A percentile compares a stretch with the other conserved stretches of the same genome.
Conservation (phyloP, 2,113 vertebrate genomes). For the Anhinga rufa region DNA sequence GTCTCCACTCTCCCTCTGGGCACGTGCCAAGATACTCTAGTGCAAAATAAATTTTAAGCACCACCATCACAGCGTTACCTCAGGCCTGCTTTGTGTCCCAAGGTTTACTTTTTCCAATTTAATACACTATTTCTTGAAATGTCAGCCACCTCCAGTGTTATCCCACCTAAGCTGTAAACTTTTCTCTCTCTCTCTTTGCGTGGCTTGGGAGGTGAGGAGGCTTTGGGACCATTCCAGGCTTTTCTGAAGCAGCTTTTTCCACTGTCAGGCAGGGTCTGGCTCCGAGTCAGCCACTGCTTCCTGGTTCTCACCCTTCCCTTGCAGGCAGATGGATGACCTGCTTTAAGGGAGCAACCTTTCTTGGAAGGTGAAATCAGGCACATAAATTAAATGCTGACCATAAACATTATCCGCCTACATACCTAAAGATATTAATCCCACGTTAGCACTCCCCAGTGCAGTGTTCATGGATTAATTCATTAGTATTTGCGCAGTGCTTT, state of each 20-base stretch:
- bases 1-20: neutral
- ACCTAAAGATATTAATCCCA: neutral
- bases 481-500: neutral
- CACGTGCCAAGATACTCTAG: neutral
- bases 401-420: neutral
- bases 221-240: conserved; percentile 38
- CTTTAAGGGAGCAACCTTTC: neutral
- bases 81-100: neutral
- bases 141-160: neutral
- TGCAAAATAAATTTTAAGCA: neutral
- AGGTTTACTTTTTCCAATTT: neutral
- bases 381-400: neutral
- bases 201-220: neutral
- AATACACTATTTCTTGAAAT: neutral
- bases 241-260: conserved; percentile 47
- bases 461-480: neutral
- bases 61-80: neutral
- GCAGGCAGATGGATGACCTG: conserved; percentile 3
- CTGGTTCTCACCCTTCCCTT: conserved; percentile 44
- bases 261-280: conserved; percentile 32
- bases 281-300: neutral
- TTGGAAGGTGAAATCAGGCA: neutral
- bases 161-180: neutral
- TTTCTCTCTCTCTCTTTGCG: neutral
- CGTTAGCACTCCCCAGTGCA: neutral